phyloP scores from a whole-genome alignment of 2,888 invertebrate species.

The Rhamnusium bicolor region DNA sequence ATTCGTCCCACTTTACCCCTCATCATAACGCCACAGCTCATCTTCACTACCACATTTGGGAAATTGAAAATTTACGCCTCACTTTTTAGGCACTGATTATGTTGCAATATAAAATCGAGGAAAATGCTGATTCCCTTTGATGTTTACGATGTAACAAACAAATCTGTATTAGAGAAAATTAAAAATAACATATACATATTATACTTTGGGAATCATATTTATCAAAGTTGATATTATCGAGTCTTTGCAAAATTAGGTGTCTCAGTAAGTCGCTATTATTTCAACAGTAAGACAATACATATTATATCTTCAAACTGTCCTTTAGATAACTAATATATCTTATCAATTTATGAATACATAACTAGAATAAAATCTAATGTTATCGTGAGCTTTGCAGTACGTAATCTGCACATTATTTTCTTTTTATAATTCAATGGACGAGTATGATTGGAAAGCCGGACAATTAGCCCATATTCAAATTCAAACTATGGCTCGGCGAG shows the following conservation, averaged over 20 bases:
- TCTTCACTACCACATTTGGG: conserved; percentile 62
- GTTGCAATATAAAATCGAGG: conserved; percentile 17
- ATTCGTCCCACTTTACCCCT: conserved; percentile 58
- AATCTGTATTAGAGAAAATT: conserved; percentile 25
- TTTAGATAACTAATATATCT: no score
- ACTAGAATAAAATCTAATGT: no score
- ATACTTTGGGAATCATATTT: neutral
- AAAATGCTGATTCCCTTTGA: conserved; percentile 25
- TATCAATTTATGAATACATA: no score
- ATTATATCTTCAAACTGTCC: no score
- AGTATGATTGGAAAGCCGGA: no score
- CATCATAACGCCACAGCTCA: conserved; percentile 60
- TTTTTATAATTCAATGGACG: no score
- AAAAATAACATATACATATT: conserved; percentile 6
- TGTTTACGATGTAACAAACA: conserved; percentile 30
- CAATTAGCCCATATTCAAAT: no score
- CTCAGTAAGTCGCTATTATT: neutral
- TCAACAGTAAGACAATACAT: no score
- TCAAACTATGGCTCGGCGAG: no score
- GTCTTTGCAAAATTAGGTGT: neutral
- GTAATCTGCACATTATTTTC: no score
- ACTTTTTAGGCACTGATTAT: conserved; percentile 45
- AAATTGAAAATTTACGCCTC: conserved; percentile 62
- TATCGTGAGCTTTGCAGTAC: no score
- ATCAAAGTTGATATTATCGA: conserved; percentile 3